phyloP scores from a whole-genome alignment of 2,888 invertebrate species.

The Ochropleura leucogaster region DNA sequence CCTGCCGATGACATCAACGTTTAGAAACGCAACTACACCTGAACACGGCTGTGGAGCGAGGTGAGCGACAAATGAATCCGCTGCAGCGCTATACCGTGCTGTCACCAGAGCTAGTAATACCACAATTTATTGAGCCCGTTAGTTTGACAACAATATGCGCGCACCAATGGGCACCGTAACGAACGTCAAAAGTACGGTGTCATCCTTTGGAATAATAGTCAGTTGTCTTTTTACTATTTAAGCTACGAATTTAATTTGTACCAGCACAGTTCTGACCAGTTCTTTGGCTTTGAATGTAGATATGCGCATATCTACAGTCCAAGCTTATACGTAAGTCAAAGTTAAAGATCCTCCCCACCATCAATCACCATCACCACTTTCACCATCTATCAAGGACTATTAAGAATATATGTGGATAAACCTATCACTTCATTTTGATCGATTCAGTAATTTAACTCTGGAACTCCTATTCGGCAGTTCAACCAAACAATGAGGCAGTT shows the following conservation, averaged over 20 bases:
- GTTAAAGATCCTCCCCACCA: too few species aligned
- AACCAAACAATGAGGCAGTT: background rate
- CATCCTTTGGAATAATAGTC: background rate
- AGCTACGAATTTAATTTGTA: background rate
- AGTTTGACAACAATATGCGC: constrained; percentile 25
- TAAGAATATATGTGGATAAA: background rate
- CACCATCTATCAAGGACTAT: background rate
- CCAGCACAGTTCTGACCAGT: background rate
- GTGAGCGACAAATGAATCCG: constrained; percentile 1
- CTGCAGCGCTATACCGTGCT: background rate
- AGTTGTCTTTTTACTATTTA: background rate
- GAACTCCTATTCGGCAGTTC: background rate
- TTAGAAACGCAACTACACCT: background rate
- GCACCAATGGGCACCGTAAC: background rate
- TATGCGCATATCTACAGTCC: background rate
- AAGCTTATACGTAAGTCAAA: background rate
- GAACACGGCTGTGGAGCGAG: background rate
- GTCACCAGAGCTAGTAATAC: background rate
- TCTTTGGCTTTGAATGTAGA: too few species aligned
- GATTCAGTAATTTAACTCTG: background rate
- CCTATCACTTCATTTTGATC: background rate
- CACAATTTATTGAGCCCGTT: constrained; percentile 27
- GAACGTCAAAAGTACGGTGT: background rate
- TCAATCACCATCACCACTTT: too few species aligned
- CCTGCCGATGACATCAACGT: background rate